A percentile compares a stretch with the other conserved stretches of the same genome.
Conservation (phyloP, 1,140 invertebrate species). For the Lordiphosa stackelbergi region DNA sequence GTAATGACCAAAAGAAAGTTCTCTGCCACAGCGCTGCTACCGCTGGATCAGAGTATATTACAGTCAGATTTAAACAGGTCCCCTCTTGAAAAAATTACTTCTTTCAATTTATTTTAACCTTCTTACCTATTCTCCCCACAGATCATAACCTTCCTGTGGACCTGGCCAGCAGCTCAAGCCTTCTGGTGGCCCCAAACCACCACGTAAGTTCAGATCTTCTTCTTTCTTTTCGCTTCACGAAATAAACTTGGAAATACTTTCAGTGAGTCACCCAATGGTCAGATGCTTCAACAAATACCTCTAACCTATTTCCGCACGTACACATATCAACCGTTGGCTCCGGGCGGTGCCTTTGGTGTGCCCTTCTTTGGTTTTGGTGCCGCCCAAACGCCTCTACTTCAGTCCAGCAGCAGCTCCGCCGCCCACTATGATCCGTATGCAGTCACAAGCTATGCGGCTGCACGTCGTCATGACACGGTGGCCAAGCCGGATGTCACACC, state of each 20-base stretch:
- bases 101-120: too few species aligned
- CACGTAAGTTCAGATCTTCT: constrained; percentile 41
- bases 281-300: constrained; percentile 65
- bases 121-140: constrained; percentile 1
- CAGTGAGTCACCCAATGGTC: constrained; percentile 50
- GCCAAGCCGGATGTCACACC: constrained; percentile 39
- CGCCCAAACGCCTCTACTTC: constrained; percentile 53
- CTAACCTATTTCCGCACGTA: constrained; percentile 74
- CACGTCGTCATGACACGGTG: constrained; percentile 40
- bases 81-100: too few species aligned
- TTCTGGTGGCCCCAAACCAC: constrained; percentile 67
- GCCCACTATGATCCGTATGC: constrained; percentile 56
- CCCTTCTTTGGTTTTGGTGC: constrained; percentile 59
- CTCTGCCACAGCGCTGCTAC: too few species aligned
- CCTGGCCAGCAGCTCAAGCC: constrained; percentile 17
- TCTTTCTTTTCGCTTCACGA: rapidly evolving
- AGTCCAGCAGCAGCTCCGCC: not conserved
- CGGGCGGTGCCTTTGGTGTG: constrained; percentile 43
- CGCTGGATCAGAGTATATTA: too few species aligned
- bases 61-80: too few species aligned
- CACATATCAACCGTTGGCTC: constrained; percentile 61
- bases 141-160: constrained; percentile 24
- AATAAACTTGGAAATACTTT: not conserved
- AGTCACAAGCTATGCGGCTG: constrained; percentile 60
- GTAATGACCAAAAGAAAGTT: too few species aligned